Base-by-base conservation (phyloP, 2,888 invertebrate genomes). In the Hirtodrosophila cameraria region DNA sequence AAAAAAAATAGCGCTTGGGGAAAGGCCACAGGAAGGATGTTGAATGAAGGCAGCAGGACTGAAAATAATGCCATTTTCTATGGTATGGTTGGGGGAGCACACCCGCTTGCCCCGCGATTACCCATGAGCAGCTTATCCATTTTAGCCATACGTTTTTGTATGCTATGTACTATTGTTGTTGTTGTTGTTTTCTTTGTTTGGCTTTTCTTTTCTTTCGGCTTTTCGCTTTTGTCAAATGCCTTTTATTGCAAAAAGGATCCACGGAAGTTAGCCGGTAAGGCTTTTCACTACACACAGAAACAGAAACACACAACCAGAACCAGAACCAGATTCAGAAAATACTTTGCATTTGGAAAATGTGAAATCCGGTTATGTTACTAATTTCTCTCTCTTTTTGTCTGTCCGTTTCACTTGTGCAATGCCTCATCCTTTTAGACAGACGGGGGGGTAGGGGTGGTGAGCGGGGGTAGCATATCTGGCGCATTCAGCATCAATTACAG, bases 331-430 rank as follows among this genome's bases (percentile, higher is more conserved):
- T n/a, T n/a, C n/a, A n/a, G n/a, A n/a, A 86, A 76, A 23, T 80
- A 72, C 84, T 83, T 86, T 80, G 73, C 86, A 83, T 80, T 80
- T 58, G 58, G 25, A 66, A n/a, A 66, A 62, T 72, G 48, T 54
- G 39, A 72, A 80, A 86, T 80, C 86, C 81, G 81, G 61, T 72
- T 80, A 80, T 64, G 81, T 76, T 80, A 64, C 84, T 76, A 80
- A 80, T 75, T 83, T 67, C 42, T 30, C 30, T 11, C 16, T 11
- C 41, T n/a, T n/a, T n/a, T n/a, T n/a, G n/a, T n/a, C 7, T n/a
- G 16, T 31, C 12, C 5, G n/a, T 23, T 20, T 18, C 3, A 23
- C 7, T 12, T 18, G 12, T 42, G 13, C 30, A 42, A 12, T 31
- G 25, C 16, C 20, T 39, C 42, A 39, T 54, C 39, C 42, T 33